A percentile compares a stretch with the other conserved stretches of the same genome.
These are phyloP conservation scores for Chirona hameri DNA, from an alignment of 2,888 invertebrate genomes.

Conservation along the genomic window DNA sequence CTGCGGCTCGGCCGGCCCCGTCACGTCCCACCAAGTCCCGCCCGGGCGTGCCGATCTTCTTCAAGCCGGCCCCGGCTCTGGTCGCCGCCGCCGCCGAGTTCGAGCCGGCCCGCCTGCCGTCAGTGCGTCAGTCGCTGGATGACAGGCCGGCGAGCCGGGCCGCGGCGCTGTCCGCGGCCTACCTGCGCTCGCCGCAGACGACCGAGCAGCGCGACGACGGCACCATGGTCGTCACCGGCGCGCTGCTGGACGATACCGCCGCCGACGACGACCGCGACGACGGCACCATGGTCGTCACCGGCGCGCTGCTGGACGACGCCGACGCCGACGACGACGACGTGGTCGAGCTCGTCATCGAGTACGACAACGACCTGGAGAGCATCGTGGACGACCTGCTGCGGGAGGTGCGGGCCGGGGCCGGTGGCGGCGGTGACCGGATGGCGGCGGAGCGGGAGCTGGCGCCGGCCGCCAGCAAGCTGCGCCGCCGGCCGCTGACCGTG, in stretches of 20 bases:
- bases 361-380: slow-evolving; percentile 26
- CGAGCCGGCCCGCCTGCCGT: not conserved
- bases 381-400: slow-evolving; percentile 23
- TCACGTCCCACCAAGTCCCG: too few relatives aligned
- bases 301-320: not conserved
- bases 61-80: not conserved
- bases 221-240: slow-evolving; percentile 22
- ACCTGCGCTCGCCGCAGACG: not conserved
- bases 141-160: not conserved
- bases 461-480: slow-evolving; percentile 23
- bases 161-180: not conserved
- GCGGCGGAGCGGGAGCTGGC: not conserved
- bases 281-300: slow-evolving; percentile 25
- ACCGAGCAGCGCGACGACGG: not conserved
- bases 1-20: too few relatives aligned
- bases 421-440: not conserved
- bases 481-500: not conserved
- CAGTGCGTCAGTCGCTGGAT: not conserved
- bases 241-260: not conserved
- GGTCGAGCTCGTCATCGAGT: slow-evolving; percentile 22
- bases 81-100: not conserved
- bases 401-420: not conserved
- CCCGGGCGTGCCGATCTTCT: too few relatives aligned
- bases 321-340: not conserved
- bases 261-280: not conserved